Conservation (phyloP, 2,797 vertebrate genomes). For the Alfaro cultratus region DNA sequence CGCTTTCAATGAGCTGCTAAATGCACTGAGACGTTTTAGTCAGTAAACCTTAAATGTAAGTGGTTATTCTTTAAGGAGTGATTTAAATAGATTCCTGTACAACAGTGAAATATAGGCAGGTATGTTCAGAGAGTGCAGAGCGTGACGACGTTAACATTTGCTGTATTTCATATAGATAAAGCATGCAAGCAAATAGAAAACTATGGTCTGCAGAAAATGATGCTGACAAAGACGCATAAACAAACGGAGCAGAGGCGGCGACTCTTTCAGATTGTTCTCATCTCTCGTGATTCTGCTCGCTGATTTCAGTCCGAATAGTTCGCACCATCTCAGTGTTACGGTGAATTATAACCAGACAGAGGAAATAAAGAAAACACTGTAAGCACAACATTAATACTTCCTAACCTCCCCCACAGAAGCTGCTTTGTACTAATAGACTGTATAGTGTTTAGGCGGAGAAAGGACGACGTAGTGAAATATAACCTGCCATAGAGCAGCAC, state of each 20-base stretch:
- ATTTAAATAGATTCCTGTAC: background rate
- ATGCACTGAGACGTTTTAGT: background rate
- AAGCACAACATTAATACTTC: background rate
- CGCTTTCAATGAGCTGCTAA: background rate
- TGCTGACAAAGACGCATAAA: constrained; percentile 26
- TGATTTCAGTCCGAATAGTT: background rate
- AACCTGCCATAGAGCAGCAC: background rate
- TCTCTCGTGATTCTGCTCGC: constrained; percentile 62
- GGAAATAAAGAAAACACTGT: background rate
- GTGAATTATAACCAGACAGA: background rate
- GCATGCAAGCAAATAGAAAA: constrained; percentile 67
- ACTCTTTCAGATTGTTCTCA: constrained; percentile 31
- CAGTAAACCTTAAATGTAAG: background rate
- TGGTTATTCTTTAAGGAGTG: background rate
- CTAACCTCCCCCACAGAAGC: constrained; percentile 12
- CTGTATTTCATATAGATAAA: constrained; percentile 41
- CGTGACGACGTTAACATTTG: constrained; percentile 32
- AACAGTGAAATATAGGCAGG: background rate
- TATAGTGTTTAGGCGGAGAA: constrained; percentile 17
- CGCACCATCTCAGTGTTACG: background rate
- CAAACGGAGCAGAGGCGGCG: constrained; percentile 33
- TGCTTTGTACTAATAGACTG: background rate
- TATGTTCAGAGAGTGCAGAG: background rate
- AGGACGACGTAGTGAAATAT: background rate
- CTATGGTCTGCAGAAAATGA: constrained; percentile 40